Evolutionary conservation across 2,113 vertebrate genomes (phyloP), one percentile per base, ranked within the genome.

Genomic region (Chionodraco myersi): DNA sequence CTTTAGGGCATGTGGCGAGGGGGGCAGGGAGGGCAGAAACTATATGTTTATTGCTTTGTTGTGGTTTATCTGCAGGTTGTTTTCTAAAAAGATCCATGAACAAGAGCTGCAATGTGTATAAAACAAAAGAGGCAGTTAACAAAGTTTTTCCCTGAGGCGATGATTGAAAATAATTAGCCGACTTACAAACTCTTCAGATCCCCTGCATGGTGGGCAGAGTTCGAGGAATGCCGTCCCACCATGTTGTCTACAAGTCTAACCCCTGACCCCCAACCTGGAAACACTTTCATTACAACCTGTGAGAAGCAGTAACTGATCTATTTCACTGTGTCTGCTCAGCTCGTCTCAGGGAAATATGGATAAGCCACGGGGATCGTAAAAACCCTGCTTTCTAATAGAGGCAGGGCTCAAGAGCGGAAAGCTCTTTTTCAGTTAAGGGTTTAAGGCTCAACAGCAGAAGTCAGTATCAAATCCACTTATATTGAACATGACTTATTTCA

Each of bases 241-340:
- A 70, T 23, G 30, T 64, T 63, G 53, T 82, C 66, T 77, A 64
- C 71, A 72, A 76, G 62, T 41, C 41, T 87, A 53, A 87, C 72
- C 88, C 10, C 58, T 54, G 56, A 86, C 82, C 62, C 47, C 54
- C 54, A 45, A 75, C 54, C 66, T 75, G 83, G 75, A 77, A 77
- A 61, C 56, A 59, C 45, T 71, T 56, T 80, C 34, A 67, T 69
- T 77, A 74, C 69, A 88, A 72, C 75, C 59, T 41, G 48, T 14
- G 74, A 78, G 63, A 76, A 16, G 57, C 79, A 14, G 57, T 54
- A 62, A 57, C 34, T 63, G 77, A 60, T 65, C 41, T 51, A n/a
- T 78, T 80, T 77, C 10, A 49, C 13, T 14, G 26, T 18, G 23
- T 73, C 66, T 76, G 74, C 70, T 75, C 51, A 18, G 14, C 34